Evolutionary conservation across 2,113 vertebrate genomes (phyloP).

Genomic region (Melanerpes formicivorus): DNA sequence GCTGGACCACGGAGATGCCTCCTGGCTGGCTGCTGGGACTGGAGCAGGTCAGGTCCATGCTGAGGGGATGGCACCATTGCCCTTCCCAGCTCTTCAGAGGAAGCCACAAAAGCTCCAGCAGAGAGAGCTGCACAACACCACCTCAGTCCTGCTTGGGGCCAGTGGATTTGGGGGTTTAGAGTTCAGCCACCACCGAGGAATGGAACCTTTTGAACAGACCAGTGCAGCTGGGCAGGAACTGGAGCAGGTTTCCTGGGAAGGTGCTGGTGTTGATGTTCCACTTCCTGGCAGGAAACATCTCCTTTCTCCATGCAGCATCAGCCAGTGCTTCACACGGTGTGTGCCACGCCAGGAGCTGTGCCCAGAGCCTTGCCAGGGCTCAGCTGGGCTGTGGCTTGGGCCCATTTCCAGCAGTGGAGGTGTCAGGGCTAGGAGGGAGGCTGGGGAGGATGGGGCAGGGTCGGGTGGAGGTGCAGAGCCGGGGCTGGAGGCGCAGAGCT

Average conservation of each 20-base stretch:
- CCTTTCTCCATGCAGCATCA: rapidly evolving
- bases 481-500: neutral
- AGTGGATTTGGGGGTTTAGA: neutral
- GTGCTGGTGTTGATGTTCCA: neutral
- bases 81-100: neutral
- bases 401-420: rapidly evolving
- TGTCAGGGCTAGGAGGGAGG: neutral
- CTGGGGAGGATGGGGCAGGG: neutral
- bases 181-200: neutral
- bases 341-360: rapidly evolving
- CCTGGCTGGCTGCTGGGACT: rapidly evolving
- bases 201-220: rapidly evolving
- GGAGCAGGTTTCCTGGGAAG: neutral
- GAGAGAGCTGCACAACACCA: neutral
- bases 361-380: rapidly evolving
- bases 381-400: rapidly evolving
- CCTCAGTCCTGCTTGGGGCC: neutral
- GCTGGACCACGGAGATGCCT: neutral
- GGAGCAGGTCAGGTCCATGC: neutral
- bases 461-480: neutral
- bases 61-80: rapidly evolving
- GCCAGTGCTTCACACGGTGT: rapidly evolving
- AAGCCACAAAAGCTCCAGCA: neutral
- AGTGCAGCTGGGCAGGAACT: neutral
- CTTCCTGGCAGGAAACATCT: neutral